These are phyloP conservation scores for Diabrotica undecimpunctata DNA, from an alignment of 1,140 invertebrate genomes.

Conservation along the genomic window DNA sequence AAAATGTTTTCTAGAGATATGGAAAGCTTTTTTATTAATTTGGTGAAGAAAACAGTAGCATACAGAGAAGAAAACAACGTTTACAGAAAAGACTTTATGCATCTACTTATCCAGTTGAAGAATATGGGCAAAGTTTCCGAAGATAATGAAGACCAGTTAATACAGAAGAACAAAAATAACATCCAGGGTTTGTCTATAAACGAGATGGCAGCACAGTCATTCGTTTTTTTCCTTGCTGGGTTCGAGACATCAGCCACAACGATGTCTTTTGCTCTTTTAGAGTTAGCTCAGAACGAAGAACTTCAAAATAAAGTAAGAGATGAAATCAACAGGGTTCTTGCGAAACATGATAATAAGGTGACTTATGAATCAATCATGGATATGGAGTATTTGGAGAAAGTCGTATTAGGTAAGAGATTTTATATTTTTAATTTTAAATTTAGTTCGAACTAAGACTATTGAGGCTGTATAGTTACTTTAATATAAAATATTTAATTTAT, in stretches of 20 bases:
- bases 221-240: slow-evolving; percentile 46
- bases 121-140: slow-evolving; percentile 20
- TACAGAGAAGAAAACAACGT: background rate
- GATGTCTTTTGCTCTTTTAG: slow-evolving; percentile 49
- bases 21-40: background rate
- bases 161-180: background rate
- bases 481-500: no score
- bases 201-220: slow-evolving; percentile 9
- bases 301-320: slow-evolving; percentile 48
- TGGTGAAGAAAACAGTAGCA: background rate
- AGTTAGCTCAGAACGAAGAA: slow-evolving; percentile 48
- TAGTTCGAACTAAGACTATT: no score
- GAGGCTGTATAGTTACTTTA: no score
- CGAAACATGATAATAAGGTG: slow-evolving; percentile 48
- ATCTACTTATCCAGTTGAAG: slow-evolving; percentile 25
- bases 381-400: slow-evolving; percentile 46
- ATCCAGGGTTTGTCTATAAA: no score
- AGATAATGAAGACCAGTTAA: background rate
- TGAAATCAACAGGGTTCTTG: slow-evolving; percentile 50
- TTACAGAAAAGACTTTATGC: slow-evolving; percentile 27
- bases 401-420: slow-evolving; percentile 44
- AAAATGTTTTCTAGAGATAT: background rate
- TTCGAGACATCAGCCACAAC: slow-evolving; percentile 51
- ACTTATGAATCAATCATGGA: slow-evolving; percentile 55
- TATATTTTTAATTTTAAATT: no score